phyloP scores from a whole-genome alignment of 1,140 invertebrate genomes.

The Elysia chlorotica region DNA sequence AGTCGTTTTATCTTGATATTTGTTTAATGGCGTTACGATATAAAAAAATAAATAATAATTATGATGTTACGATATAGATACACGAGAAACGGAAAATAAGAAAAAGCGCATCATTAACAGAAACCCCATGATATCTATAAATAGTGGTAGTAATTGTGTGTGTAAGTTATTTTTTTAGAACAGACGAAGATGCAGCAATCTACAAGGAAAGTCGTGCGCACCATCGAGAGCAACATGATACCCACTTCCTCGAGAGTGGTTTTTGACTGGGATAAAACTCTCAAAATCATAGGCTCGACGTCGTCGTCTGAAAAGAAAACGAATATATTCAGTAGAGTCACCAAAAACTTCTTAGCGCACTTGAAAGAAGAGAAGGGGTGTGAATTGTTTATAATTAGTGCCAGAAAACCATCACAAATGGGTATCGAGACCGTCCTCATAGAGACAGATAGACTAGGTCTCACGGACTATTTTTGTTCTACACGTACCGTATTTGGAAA shows the following conservation, averaged over 20 bases:
- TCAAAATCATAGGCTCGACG: not conserved
- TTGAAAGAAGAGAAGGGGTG: not conserved
- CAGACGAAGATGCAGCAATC: not conserved
- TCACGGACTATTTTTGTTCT: not conserved
- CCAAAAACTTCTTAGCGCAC: not conserved
- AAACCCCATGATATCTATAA: too few species aligned
- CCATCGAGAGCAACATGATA: not conserved
- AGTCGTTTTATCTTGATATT: too few species aligned
- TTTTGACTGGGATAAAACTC: not conserved
- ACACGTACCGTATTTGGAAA: not conserved
- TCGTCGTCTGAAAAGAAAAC: not conserved
- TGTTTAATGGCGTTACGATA: too few species aligned
- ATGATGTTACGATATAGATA: too few species aligned
- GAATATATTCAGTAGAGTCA: not conserved
- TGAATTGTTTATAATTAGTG: not conserved
- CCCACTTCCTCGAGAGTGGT: not conserved
- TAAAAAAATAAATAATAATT: too few species aligned
- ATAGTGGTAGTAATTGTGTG: not conserved
- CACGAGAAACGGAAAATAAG: too few species aligned
- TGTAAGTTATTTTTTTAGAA: not conserved
- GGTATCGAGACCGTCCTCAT: not conserved
- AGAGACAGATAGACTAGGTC: not conserved
- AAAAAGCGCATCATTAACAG: not conserved
- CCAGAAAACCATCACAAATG: not conserved
- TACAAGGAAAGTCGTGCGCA: not conserved